phyloP scores from a whole-genome alignment of 2,888 invertebrate species.

The Synergus itoensis region DNA sequence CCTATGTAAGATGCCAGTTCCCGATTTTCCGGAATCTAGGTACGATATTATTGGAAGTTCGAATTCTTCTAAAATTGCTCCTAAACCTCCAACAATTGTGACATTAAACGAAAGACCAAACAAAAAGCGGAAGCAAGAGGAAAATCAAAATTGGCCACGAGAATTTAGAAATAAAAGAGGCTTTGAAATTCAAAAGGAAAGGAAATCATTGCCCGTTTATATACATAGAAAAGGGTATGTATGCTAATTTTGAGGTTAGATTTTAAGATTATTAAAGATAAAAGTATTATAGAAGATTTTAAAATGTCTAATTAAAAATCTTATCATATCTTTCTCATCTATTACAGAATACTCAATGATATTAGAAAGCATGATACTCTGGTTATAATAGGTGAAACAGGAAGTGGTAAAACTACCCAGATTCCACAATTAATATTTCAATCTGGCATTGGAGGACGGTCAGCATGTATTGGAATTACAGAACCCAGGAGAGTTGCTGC shows the following conservation, averaged over 20 bases:
- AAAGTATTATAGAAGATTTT: no score
- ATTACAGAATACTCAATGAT: slow-evolving; percentile 84
- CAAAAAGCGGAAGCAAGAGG: slow-evolving; percentile 65
- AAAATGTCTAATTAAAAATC: no score
- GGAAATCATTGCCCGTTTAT: slow-evolving; percentile 76
- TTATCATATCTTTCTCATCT: slow-evolving; percentile 39
- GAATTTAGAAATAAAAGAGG: slow-evolving; percentile 28
- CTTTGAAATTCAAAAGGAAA: slow-evolving; percentile 69
- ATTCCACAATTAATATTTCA: slow-evolving; percentile 93
- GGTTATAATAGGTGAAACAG: slow-evolving; percentile 96
- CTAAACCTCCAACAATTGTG: slow-evolving; percentile 68
- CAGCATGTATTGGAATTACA: slow-evolving; percentile 89
- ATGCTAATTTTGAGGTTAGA: no score
- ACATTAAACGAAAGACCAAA: slow-evolving; percentile 63
- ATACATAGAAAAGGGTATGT: slow-evolving; percentile 74
- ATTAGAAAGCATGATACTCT: slow-evolving; percentile 86
- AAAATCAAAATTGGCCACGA: slow-evolving; percentile 41
- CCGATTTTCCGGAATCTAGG: slow-evolving; percentile 74
- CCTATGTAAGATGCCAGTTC: no score
- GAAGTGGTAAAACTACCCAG: slow-evolving; percentile 98
- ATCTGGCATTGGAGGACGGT: slow-evolving; percentile 82
- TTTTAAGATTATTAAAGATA: no score
- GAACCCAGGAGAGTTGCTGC: slow-evolving; percentile 97
- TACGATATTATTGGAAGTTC: slow-evolving; percentile 68
- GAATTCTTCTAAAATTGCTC: slow-evolving; percentile 68